These are phyloP conservation scores for Cygnus buccinator DNA, from an alignment of 2,113 vertebrate genomes.

Conservation along the genomic window DNA sequence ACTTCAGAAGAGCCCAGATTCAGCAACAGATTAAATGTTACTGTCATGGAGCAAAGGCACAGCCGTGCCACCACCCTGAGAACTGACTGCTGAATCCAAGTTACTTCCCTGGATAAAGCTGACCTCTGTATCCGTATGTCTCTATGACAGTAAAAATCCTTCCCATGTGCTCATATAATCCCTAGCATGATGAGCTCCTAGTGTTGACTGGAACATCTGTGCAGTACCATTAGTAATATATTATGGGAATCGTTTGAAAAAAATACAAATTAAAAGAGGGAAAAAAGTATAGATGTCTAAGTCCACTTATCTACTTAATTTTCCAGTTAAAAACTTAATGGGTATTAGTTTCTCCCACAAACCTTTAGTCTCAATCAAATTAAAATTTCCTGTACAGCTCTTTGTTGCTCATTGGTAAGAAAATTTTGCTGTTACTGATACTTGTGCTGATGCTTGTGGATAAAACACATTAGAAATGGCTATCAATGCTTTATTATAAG, in stretches of 20 bases:
- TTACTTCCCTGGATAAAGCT: neutral
- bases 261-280: neutral
- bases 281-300: neutral
- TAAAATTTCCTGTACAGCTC: neutral
- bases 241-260: neutral
- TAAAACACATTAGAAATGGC: conserved; percentile 30
- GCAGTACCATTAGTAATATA: neutral
- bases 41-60: neutral
- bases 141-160: neutral
- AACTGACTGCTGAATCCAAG: neutral
- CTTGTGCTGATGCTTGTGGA: neutral
- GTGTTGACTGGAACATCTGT: neutral
- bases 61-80: accelerated
- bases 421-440: neutral
- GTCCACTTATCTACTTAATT: neutral
- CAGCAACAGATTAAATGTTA: neutral
- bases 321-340: neutral
- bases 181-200: neutral
- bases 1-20: neutral
- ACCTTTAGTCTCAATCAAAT: neutral
- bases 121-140: neutral
- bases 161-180: neutral
- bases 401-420: conserved; percentile 23
- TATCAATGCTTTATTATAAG: conserved; percentile 43
- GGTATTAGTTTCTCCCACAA: neutral